Evolutionary conservation across 2,113 vertebrate genomes (phyloP).

Genomic region (Bettongia penicillata): DNA sequence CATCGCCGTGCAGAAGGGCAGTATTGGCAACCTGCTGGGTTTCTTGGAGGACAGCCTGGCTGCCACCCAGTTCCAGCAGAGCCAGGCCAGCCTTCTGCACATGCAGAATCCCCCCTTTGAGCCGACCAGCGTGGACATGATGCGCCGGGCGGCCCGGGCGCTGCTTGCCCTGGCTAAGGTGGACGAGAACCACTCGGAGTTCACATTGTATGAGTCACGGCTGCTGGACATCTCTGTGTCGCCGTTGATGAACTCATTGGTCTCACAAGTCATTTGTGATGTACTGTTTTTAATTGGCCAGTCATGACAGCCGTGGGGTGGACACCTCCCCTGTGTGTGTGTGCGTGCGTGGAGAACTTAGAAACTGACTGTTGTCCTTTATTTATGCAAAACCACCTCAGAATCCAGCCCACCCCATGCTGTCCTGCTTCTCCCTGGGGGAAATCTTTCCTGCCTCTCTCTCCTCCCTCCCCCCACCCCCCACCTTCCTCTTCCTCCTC

Average conservation of each 20-base stretch:
- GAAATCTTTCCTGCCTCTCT: slow-evolving; percentile 80
- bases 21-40: slow-evolving; percentile 96
- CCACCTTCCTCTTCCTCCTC: slow-evolving; percentile 78
- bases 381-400: slow-evolving; percentile 99
- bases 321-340: slow-evolving; percentile 88
- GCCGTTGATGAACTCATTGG: slow-evolving; percentile 98
- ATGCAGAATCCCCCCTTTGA: slow-evolving; percentile 97
- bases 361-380: slow-evolving; percentile 96
- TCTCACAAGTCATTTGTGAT: slow-evolving; percentile 99
- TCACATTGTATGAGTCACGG: slow-evolving; percentile 99
- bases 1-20: slow-evolving; percentile 98
- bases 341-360: slow-evolving; percentile 95
- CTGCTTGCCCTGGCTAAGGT: slow-evolving; percentile 98
- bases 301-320: slow-evolving; percentile 99
- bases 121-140: slow-evolving; percentile 99
- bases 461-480: slow-evolving; percentile 63
- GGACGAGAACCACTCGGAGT: slow-evolving; percentile 99
- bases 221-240: slow-evolving; percentile 99
- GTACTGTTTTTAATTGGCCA: slow-evolving; percentile 99
- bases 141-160: slow-evolving; percentile 97
- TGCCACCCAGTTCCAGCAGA: slow-evolving; percentile 98
- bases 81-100: slow-evolving; percentile 95
- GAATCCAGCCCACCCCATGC: slow-evolving; percentile 93
- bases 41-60: slow-evolving; percentile 99
- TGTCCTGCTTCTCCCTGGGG: slow-evolving; percentile 91